phyloP scores from a whole-genome alignment of 2,888 invertebrate species.

The Horisme vitalbata region DNA sequence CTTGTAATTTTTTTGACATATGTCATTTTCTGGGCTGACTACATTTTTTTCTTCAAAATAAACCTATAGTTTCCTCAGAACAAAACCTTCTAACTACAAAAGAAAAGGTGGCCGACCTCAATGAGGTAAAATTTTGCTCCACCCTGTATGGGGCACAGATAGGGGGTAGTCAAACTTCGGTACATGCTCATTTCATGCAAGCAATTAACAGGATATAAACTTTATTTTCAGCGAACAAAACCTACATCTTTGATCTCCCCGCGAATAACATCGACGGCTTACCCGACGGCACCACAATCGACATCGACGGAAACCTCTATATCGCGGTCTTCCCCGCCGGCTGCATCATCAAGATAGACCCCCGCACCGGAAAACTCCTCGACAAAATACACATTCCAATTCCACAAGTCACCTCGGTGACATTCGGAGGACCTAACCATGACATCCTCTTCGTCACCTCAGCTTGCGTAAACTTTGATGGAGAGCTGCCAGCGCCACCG shows the following conservation, averaged over 20 bases:
- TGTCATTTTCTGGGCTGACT: too few relatives aligned
- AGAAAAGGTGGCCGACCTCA: too few relatives aligned
- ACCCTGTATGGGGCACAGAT: too few relatives aligned
- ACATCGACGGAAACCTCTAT: conserved; percentile 89
- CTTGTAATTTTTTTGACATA: too few relatives aligned
- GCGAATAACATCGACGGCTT: conserved; percentile 61
- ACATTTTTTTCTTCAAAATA: too few relatives aligned
- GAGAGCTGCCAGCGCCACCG: conserved; percentile 67
- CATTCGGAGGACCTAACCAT: conserved; percentile 87
- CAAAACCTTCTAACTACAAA: too few relatives aligned
- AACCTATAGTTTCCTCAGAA: too few relatives aligned
- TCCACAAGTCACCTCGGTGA: conserved; percentile 87
- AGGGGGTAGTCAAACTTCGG: too few relatives aligned
- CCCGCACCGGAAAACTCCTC: conserved; percentile 79
- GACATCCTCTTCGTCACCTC: conserved; percentile 87
- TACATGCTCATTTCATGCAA: too few relatives aligned
- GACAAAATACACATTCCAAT: conserved; percentile 80
- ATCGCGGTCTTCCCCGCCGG: conserved; percentile 87
- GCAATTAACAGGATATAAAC: too few relatives aligned
- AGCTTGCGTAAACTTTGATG: conserved; percentile 69
- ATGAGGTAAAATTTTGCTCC: too few relatives aligned
- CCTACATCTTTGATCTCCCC: conserved; percentile 83
- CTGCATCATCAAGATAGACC: conserved; percentile 81
- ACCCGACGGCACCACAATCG: conserved; percentile 90
- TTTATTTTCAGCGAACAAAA: conserved; percentile 76